Evolutionary conservation across 2,113 vertebrate genomes (phyloP), one percentile per base, ranked within the genome.

Genomic region (Trematomus loennbergii): DNA sequence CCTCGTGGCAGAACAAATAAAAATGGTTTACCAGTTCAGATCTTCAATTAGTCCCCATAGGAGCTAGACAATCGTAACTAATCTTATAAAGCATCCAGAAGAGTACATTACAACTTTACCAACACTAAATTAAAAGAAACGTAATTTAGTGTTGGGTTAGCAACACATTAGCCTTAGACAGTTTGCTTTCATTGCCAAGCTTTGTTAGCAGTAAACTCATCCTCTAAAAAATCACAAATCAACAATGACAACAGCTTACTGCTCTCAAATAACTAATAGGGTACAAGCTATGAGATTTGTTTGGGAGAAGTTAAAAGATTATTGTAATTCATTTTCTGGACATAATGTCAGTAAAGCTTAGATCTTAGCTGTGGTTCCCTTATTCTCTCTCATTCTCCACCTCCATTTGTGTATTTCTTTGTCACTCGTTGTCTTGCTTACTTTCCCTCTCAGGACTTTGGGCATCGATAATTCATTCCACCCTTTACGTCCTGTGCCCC

Each of bases 391-490:
- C 7, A 49, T 17, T 75, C 52, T 12, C 67, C 20, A 5, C 18
- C 40, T 67, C 13, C 54, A 9, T 78, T 12, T 70, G 13, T 62
- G 3, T 16, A 7, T 78, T 40, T 20, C 15, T 74, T 58, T 57
- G 9, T 54, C 10, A 57, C 58, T 59, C 12, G 16, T 1, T 66
- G 29, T 53, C 36, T 74, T 22, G 10, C 63, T 75, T 17, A 18
- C 9, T 17, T 45, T 58, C n/a, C 57, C 62, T 70, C 63, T 48
- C 20, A 49, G 62, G 33, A 61, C 66, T 60, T 68, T 49, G 29
- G 10, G 4, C 86, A 84, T 87, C 60, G 77, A 50, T 91, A 84
- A 87, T 89, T 76, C 72, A 77, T 82, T 62, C 12, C 62, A 17
- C 17, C 63, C 52, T n/a, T 67, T 62, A 46, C 29, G 66, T 54